Evolutionary conservation across 2,113 vertebrate species (phyloP).

Genomic region (Myodes glareolus): DNA sequence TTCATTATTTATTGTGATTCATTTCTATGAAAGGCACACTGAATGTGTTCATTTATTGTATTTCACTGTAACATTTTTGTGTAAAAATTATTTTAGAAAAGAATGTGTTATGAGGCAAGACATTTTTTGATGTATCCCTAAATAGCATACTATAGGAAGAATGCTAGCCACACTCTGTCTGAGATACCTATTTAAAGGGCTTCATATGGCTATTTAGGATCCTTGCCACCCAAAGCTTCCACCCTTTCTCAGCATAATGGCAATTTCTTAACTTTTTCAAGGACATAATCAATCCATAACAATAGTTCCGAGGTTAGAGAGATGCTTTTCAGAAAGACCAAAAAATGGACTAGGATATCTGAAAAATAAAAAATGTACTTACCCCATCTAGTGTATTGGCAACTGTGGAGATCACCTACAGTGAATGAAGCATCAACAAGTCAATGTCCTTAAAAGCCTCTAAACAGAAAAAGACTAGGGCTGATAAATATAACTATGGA

Average conservation of each 20-base stretch:
- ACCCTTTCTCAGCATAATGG: not conserved
- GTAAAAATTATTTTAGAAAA: not conserved
- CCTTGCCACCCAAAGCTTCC: not conserved
- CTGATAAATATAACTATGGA: not conserved
- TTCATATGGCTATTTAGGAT: not conserved
- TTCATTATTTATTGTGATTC: not conserved
- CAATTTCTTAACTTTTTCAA: not conserved
- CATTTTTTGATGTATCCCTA: not conserved
- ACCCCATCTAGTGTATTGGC: too few species aligned
- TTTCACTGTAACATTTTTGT: not conserved
- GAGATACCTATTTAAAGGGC: too few species aligned
- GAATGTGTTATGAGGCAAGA: not conserved
- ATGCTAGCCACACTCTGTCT: too few species aligned
- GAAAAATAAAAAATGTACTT: not conserved
- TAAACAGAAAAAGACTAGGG: not conserved
- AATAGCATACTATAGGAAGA: not conserved
- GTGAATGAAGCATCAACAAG: not conserved
- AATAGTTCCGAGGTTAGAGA: not conserved
- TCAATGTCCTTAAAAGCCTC: not conserved
- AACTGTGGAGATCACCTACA: accelerated
- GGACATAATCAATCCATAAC: not conserved
- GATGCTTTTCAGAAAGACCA: not conserved
- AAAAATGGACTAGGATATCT: not conserved
- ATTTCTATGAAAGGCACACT: not conserved
- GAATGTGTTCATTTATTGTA: not conserved